phyloP scores from a whole-genome alignment of 92 coral and sea anemone genomes.

The Plumapathes pennacea region DNA sequence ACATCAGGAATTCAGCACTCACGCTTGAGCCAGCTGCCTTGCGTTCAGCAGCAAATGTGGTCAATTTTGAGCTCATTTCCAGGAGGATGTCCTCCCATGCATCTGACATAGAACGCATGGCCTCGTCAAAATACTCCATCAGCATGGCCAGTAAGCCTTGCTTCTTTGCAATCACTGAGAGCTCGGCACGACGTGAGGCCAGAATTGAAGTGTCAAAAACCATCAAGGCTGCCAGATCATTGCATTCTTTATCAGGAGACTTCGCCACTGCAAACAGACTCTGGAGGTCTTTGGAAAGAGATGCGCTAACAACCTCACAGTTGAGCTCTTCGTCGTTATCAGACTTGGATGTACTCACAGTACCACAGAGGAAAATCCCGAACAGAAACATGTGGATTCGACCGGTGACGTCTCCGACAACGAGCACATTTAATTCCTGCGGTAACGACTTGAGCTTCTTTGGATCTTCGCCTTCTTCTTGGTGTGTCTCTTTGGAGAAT shows the following conservation, averaged over 20 bases:
- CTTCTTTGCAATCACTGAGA: constrained; percentile 82
- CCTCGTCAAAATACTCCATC: constrained; percentile 79
- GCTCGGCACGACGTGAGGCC: constrained; percentile 67
- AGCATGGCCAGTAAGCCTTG: constrained; percentile 67
- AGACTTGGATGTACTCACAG: constrained; percentile 33
- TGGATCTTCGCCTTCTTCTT: constrained; percentile 76
- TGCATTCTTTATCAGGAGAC: constrained; percentile 12
- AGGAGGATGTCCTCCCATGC: constrained; percentile 96
- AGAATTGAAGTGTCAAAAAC: constrained; percentile 69
- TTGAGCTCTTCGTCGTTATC: constrained; percentile 1
- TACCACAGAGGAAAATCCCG: constrained; percentile 79
- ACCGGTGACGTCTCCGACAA: constrained; percentile 69
- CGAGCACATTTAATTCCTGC: constrained; percentile 73
- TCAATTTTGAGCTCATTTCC: constrained; percentile 87
- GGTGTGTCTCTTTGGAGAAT: constrained; percentile 72
- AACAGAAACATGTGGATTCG: constrained; percentile 67
- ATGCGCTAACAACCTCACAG: constrained; percentile 54
- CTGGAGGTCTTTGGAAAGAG: constrained; percentile 57
- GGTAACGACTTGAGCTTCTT: constrained; percentile 77
- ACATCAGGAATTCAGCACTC: constrained; percentile 77
- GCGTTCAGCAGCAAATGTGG: constrained; percentile 77
- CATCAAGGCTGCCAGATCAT: constrained; percentile 31
- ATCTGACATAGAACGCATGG: constrained; percentile 92
- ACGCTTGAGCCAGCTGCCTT: constrained; percentile 80
- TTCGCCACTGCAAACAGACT: constrained; percentile 64